Evolutionary conservation across 2,113 vertebrate species (phyloP), one percentile per base, ranked within the genome.

Genomic region (Phasianus colchicus): DNA sequence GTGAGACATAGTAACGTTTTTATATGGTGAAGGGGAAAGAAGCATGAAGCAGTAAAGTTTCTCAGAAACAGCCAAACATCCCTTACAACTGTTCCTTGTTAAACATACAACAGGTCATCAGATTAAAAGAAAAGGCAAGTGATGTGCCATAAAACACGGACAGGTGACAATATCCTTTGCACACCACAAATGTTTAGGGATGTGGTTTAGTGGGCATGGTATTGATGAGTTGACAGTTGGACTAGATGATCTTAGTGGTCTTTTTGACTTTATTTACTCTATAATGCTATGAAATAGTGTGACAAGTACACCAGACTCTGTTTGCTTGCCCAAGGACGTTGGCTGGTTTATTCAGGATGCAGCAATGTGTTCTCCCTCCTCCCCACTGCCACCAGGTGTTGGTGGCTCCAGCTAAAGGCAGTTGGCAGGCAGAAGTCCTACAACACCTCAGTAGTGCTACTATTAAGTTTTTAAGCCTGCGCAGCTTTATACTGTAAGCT

Each of bases 1-100:
- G 45, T 70, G 15, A 18, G 11, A 55, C 11, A 5, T 0, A 1
- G 32, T 27, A 83, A 58, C 4, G 8, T 0, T 57, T 66, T 12
- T 63, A 6, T 38, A 12, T 7, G 32, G n/a, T 80, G 21, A 85
- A 61, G 18, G 24, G 16, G 64, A 71, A 85, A 76, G 61, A 63
- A 83, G 11, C 15, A 34, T 8, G 11, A 61, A 83, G 36, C 45
- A 87, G 57, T 71, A 13, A 43, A 25, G 4, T 74, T 67, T 90
- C 64, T 66, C 20, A 60, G 54, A 66, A 40, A 27, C 0, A 84
- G 14, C 6, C 22, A 21, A 83, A 64, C 6, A 55, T 2, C 4
- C 8, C 20, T 58, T 38, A 4, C 71, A 17, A 52, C 54, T 75
- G 20, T 27, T 65, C 13, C 36, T 69, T 57, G 6, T 7, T n/a